Conservation (phyloP, 2,797 vertebrate genomes). For the Netta rufina region DNA sequence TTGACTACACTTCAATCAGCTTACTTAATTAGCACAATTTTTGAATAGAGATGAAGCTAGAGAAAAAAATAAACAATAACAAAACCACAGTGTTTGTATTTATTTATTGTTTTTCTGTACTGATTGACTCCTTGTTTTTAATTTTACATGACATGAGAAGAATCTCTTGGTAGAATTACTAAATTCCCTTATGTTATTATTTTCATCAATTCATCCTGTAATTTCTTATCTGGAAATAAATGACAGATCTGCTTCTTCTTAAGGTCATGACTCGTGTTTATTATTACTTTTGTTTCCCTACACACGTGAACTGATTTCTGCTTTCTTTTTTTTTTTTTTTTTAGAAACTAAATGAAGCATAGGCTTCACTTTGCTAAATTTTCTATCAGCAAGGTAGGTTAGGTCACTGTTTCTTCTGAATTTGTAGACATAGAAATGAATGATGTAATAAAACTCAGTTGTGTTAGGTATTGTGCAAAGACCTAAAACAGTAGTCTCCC, state of each 20-base stretch:
- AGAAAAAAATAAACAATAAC: not conserved
- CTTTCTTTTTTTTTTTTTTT: not conserved
- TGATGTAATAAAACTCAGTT: not conserved
- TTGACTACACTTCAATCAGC: not conserved
- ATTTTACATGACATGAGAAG: not conserved
- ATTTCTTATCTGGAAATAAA: not conserved
- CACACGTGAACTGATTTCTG: not conserved
- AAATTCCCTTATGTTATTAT: not conserved
- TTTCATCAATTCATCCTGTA: not conserved
- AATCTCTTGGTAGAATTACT: not conserved
- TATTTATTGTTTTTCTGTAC: not conserved
- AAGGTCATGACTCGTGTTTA: not conserved
- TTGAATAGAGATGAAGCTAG: not conserved
- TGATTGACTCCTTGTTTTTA: not conserved
- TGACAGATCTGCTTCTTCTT: not conserved
- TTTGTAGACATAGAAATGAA: not conserved
- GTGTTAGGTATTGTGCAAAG: not conserved
- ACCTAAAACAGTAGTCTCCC: not conserved
- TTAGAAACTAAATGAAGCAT: not conserved
- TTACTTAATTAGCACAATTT: not conserved
- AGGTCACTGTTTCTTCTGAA: not conserved
- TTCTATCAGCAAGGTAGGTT: not conserved
- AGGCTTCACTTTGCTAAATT: not conserved
- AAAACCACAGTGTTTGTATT: accelerated
- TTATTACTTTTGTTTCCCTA: not conserved